Percentiles rank a stretch among this genome's conserved stretches.
Evolutionary conservation across 2,113 vertebrate species (phyloP).

Genomic region (Gavialis gangeticus): DNA sequence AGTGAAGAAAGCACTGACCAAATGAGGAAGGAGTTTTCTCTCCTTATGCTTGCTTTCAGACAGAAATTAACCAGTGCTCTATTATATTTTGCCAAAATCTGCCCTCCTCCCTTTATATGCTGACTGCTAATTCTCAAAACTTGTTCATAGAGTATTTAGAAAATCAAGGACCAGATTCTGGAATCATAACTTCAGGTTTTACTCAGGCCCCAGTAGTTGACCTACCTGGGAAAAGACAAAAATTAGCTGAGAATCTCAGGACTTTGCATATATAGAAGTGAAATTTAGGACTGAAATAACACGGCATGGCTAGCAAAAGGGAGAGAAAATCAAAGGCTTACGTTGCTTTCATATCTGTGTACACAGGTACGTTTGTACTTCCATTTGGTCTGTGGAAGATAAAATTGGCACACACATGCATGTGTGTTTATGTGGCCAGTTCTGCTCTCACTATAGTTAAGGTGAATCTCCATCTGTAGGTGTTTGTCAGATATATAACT

Average conservation of each 20-base stretch:
- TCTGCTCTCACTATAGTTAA: background rate
- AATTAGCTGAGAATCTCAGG: background rate
- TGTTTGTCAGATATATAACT: background rate
- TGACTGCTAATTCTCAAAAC: background rate
- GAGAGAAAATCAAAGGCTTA: background rate
- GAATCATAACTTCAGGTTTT: background rate
- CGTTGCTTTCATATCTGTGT: background rate
- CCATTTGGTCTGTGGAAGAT: background rate
- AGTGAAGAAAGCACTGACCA: background rate
- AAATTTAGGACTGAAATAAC: background rate
- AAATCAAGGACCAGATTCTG: background rate
- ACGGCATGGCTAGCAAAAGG: background rate
- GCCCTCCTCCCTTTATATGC: background rate
- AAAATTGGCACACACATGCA: background rate
- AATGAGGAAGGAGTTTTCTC: background rate
- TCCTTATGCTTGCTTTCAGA: background rate
- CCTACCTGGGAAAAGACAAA: background rate
- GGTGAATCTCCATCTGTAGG: background rate
- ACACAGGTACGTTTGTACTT: accelerated
- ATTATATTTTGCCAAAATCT: background rate
- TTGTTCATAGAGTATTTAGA: background rate
- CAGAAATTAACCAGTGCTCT: background rate
- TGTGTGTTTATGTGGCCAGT: background rate
- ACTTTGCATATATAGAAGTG: background rate
- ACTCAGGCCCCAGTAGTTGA: background rate